A percentile compares a stretch with the other conserved stretches of the same genome.
Evolutionary conservation across 1,140 invertebrate species (phyloP).

Genomic region (Ganaspis sp.): DNA sequence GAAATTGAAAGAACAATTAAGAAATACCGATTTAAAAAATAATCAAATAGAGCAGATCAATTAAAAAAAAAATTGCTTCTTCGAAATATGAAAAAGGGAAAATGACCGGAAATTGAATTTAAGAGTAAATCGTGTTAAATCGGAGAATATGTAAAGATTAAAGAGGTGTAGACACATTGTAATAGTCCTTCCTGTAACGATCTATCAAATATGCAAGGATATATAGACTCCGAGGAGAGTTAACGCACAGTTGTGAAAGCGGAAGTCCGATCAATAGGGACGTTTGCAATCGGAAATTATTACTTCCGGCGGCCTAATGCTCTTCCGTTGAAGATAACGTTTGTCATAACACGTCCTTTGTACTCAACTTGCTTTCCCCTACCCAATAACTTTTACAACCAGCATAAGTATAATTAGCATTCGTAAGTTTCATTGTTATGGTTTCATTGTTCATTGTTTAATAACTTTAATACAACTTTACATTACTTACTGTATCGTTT

Average conservation of each 20-base stretch:
- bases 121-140: background rate
- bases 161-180: background rate
- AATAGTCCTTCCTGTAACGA: background rate
- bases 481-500: too few species aligned
- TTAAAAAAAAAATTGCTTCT: too few species aligned
- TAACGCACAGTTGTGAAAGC: constrained; percentile 56
- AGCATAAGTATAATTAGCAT: too few species aligned
- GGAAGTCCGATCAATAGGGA: constrained; percentile 61
- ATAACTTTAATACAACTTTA: too few species aligned
- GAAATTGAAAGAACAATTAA: too few species aligned
- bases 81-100: too few species aligned
- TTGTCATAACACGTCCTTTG: background rate
- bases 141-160: too few species aligned
- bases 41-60: too few species aligned
- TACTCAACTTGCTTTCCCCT: background rate
- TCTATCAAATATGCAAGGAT: background rate
- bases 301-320: constrained; percentile 64
- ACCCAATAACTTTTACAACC: background rate
- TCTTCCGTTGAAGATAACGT: constrained; percentile 57
- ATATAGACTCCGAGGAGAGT: constrained; percentile 37
- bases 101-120: too few species aligned
- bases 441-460: too few species aligned
- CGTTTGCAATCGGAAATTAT: constrained; percentile 66
- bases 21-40: too few species aligned
- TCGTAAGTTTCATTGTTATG: too few species aligned